Base-by-base conservation (phyloP, 2,888 invertebrate species). In the Euclidia mi region DNA sequence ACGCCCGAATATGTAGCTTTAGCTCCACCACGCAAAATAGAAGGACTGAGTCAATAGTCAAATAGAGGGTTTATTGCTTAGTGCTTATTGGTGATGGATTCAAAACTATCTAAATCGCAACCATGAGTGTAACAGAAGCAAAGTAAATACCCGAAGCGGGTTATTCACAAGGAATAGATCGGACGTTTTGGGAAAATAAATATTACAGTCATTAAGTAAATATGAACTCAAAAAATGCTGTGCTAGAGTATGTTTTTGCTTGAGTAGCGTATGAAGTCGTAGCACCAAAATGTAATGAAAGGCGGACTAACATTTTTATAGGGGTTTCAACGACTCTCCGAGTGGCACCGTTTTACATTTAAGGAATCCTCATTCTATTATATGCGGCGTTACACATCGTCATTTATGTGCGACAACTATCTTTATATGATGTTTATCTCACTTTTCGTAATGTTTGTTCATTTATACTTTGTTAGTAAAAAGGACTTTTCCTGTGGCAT, bases 261-360 rank as follows among this genome's bases (percentile, higher is more conserved):
- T 68, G 77, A 52, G 44, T 37, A 17, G 28, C 29, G 35, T 42
- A 61, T 57, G 71, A 79, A 79, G 78, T 82, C 78, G 82, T 79
- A n/a, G 84, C 81, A 82, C 85, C 82, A 77, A 86, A 89, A 88
- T 88, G 91, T 91, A 92, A 92, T 92, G 93, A 91, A 92, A 92
- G 85, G 88, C 83, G 87, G 90, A 86, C 89, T 91, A 91, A 92
- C 92, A 91, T 92, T 92, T 92, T 92, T 92, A 92, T 92, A 90
- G 93, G 87, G 91, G 91, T 89, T 91, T 85, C 89, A 92, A 92
- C 91, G 92, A 89, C 87, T 88, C 90, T 85, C 85, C 72, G 84
- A 85, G 85, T 88, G 86, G 82, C 76, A 78, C 81, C 90, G 89
- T 88, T 92, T 92, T 91, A 91, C 93, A 92, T 92, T 91, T 90